Conservation (phyloP, 2,888 invertebrate species). For the Rhorus exstirpatorius region DNA sequence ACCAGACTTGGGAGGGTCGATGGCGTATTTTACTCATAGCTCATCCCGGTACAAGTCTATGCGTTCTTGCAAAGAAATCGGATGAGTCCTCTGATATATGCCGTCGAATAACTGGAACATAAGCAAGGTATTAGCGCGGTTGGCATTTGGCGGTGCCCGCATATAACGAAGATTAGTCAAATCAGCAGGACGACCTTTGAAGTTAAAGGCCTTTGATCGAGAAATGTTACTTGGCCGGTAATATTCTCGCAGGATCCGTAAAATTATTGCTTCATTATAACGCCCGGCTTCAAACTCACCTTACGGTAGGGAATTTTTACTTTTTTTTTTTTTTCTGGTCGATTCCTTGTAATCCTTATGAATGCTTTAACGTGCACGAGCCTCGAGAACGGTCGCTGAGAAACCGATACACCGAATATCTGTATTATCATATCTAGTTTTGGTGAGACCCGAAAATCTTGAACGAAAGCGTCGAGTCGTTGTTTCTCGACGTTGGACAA, state of each 20-base stretch:
- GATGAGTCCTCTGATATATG: not conserved
- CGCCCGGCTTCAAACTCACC: slow-evolving; percentile 6
- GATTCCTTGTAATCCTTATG: slow-evolving; percentile 49
- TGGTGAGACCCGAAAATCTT: slow-evolving; percentile 66
- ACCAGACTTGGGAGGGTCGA: slow-evolving; percentile 11
- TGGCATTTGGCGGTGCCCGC: slow-evolving; percentile 16
- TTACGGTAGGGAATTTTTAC: not conserved
- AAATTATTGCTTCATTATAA: slow-evolving; percentile 65
- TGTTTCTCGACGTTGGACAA: slow-evolving; percentile 41
- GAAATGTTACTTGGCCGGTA: slow-evolving; percentile 38
- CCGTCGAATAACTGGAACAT: slow-evolving; percentile 43
- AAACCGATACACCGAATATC: slow-evolving; percentile 60
- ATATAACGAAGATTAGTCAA: slow-evolving; percentile 43
- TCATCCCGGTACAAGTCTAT: not conserved
- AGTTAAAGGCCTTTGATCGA: slow-evolving; percentile 10
- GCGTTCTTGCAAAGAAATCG: not conserved
- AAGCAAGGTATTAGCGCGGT: slow-evolving; percentile 34
- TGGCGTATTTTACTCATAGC: slow-evolving; percentile 2
- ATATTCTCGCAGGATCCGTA: slow-evolving; percentile 28
- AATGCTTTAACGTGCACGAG: slow-evolving; percentile 20
- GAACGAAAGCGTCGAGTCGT: slow-evolving; percentile 7
- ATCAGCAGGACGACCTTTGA: slow-evolving; percentile 16
- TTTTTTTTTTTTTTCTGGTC: slow-evolving; percentile 45
- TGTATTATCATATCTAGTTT: slow-evolving; percentile 71
- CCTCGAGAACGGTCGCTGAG: slow-evolving; percentile 35